Conservation (phyloP, 2,113 vertebrate species). For the Rousettus leschenaultii region DNA sequence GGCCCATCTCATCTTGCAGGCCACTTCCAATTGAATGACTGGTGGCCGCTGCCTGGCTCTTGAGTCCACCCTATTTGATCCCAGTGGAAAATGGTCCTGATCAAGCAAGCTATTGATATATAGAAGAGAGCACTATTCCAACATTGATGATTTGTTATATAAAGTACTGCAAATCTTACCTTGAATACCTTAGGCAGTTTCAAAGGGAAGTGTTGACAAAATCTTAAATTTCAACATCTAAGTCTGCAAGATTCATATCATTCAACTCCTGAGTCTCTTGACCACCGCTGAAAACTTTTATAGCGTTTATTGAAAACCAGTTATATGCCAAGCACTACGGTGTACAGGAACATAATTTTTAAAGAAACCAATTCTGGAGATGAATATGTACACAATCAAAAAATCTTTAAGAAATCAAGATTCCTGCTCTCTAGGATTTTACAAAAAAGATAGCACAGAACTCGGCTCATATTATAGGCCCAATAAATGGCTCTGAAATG, state of each 20-base stretch:
- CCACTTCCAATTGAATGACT: not conserved
- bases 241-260: not conserved
- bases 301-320: not conserved
- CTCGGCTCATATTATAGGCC: not conserved
- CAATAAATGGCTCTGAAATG: not conserved
- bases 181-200: not conserved
- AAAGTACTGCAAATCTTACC: not conserved
- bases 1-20: not conserved
- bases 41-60: not conserved
- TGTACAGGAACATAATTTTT: not conserved
- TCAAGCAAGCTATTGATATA: not conserved
- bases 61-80: not conserved
- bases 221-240: not conserved
- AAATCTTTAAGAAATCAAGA: not conserved
- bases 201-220: not conserved
- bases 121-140: not conserved
- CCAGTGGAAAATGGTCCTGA: not conserved
- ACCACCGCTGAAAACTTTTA: not conserved
- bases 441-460: not conserved
- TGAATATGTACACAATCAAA: not conserved
- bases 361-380: not conserved
- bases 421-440: not conserved
- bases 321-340: not conserved
- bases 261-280: not conserved
- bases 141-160: not conserved